These are phyloP conservation scores for Gasteruption jaculator DNA, from an alignment of 2,888 invertebrate species.

Conservation along the genomic window DNA sequence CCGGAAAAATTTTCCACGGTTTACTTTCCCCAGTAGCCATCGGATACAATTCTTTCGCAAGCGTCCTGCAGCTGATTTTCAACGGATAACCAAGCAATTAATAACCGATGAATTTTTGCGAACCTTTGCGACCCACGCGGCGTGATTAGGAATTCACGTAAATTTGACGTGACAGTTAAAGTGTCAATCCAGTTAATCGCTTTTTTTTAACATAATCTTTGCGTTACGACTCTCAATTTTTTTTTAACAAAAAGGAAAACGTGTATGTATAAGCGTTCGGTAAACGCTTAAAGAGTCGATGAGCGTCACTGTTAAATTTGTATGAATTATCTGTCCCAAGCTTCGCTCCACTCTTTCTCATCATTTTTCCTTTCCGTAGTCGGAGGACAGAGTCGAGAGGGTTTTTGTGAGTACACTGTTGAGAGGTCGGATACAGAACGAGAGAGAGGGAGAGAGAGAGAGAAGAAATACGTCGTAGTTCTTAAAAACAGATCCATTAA, in stretches of 20 bases:
- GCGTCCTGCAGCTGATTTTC: not conserved
- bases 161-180: too few relatives aligned
- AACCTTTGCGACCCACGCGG: too few relatives aligned
- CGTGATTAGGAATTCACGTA: too few relatives aligned
- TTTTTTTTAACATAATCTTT: too few relatives aligned
- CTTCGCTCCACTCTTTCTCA: constrained; percentile 19
- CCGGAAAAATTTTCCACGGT: too few relatives aligned
- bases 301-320: constrained; percentile 31
- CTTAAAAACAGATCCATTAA: constrained; percentile 46
- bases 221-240: too few relatives aligned
- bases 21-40: too few relatives aligned
- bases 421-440: constrained; percentile 25
- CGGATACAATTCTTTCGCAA: not conserved
- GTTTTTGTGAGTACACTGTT: constrained; percentile 31
- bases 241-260: too few relatives aligned
- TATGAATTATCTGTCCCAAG: constrained; percentile 32
- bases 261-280: too few relatives aligned
- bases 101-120: too few relatives aligned
- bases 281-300: too few relatives aligned
- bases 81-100: not conserved
- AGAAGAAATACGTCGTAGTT: constrained; percentile 16
- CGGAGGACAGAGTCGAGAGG: constrained; percentile 31
- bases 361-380: constrained; percentile 20
- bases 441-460: constrained; percentile 1
- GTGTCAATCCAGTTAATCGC: too few relatives aligned